Percentiles rank a stretch among this genome's conserved stretches.
Evolutionary conservation across 2,888 invertebrate genomes (phyloP).

Genomic region (Cyclophora punctaria): DNA sequence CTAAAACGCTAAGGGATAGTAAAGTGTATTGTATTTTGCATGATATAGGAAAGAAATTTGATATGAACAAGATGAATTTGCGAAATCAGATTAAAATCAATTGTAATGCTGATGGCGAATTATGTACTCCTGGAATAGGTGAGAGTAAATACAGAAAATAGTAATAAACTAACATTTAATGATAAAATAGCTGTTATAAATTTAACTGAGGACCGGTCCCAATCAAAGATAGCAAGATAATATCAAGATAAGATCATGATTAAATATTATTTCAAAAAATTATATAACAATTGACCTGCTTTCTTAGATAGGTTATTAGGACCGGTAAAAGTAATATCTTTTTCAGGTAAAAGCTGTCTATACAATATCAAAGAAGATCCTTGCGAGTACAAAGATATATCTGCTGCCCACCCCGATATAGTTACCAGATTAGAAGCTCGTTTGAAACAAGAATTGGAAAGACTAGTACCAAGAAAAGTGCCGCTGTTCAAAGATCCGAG

Average conservation of each 20-base stretch:
- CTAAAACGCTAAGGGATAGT: conserved; percentile 33
- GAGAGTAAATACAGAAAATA: conserved; percentile 3
- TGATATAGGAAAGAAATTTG: conserved; percentile 29
- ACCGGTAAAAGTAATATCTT: background rate
- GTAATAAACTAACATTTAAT: too few relatives aligned
- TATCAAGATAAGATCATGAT: too few relatives aligned
- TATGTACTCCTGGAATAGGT: conserved; percentile 47
- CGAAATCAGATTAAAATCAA: conserved; percentile 34
- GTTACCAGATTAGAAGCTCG: conserved; percentile 26
- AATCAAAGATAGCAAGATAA: too few relatives aligned
- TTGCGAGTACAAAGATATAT: conserved; percentile 49
- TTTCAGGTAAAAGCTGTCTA: conserved; percentile 45
- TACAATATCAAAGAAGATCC: conserved; percentile 55
- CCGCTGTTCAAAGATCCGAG: conserved; percentile 41
- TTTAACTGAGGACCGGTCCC: too few relatives aligned
- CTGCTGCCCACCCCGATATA: conserved; percentile 32
- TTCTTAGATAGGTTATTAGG: too few relatives aligned
- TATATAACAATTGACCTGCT: too few relatives aligned
- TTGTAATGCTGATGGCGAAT: conserved; percentile 23
- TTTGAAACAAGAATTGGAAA: conserved; percentile 33
- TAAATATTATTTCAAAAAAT: too few relatives aligned
- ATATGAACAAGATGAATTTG: conserved; percentile 21
- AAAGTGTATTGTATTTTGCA: conserved; percentile 33
- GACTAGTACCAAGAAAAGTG: conserved; percentile 34
- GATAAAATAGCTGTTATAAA: too few relatives aligned